phyloP scores from a whole-genome alignment of 1,140 invertebrate species.

The Polypedilum pembai region DNA sequence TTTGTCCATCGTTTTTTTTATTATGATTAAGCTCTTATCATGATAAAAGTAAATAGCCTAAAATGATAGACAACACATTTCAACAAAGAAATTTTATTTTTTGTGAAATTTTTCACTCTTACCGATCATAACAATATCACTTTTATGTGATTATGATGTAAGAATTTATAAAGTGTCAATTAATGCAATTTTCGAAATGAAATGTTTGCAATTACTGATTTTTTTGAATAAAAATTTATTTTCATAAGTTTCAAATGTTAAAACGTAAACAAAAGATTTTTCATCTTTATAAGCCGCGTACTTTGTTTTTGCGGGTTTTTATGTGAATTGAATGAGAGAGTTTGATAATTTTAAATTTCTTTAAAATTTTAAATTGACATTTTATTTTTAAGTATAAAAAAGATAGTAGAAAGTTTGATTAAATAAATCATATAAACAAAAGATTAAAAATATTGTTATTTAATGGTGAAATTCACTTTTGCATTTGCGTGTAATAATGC shows the following conservation, averaged over 20 bases:
- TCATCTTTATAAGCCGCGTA: background rate
- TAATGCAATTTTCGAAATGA: background rate
- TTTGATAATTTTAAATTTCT: background rate
- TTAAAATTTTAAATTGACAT: background rate
- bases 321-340: background rate
- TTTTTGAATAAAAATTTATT: background rate
- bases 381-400: background rate
- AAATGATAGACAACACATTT: background rate
- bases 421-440: too few species aligned
- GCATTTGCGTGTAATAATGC: background rate
- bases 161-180: background rate
- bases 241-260: background rate
- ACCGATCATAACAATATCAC: background rate
- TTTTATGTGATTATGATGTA: too few species aligned
- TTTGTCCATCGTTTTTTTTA: background rate
- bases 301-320: background rate
- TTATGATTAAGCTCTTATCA: constrained; percentile 15
- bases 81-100: background rate
- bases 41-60: background rate
- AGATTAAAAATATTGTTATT: background rate
- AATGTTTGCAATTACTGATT: background rate
- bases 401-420: background rate
- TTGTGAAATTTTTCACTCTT: background rate
- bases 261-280: background rate
- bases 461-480: background rate